These are phyloP conservation scores for Jacana jacana DNA, from an alignment of 2,113 vertebrate species.

Conservation along the genomic window DNA sequence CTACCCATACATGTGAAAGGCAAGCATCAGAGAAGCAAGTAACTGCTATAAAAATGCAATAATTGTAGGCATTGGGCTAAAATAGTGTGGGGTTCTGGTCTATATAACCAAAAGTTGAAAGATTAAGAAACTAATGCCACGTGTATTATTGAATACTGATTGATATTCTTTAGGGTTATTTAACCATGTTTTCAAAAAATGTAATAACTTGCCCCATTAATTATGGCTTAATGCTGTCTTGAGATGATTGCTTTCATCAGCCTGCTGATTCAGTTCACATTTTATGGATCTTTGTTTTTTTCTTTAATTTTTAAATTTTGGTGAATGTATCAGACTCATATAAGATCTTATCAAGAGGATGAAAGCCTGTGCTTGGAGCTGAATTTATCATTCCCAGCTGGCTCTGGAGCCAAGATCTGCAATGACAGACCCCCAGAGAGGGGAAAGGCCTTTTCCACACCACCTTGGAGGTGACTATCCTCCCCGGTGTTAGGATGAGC, in stretches of 20 bases:
- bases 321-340: neutral
- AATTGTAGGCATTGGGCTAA: neutral
- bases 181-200: conserved; percentile 7
- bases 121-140: neutral
- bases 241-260: neutral
- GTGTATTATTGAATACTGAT: neutral
- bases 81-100: neutral
- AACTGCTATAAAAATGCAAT: neutral
- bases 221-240: neutral
- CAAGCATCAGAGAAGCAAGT: neutral
- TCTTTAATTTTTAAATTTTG: neutral
- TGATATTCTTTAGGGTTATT: conserved; percentile 39
- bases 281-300: neutral
- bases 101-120: neutral
- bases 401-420: neutral
- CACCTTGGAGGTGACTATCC: neutral
- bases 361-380: neutral
- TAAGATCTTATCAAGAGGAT: neutral
- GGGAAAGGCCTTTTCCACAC: neutral
- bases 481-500: neutral
- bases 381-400: neutral
- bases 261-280: neutral
- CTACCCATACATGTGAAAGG: neutral
- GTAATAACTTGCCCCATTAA: neutral
- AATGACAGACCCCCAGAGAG: neutral